Conservation (phyloP, 2,888 invertebrate species). For the Drosophila silvestris region DNA sequence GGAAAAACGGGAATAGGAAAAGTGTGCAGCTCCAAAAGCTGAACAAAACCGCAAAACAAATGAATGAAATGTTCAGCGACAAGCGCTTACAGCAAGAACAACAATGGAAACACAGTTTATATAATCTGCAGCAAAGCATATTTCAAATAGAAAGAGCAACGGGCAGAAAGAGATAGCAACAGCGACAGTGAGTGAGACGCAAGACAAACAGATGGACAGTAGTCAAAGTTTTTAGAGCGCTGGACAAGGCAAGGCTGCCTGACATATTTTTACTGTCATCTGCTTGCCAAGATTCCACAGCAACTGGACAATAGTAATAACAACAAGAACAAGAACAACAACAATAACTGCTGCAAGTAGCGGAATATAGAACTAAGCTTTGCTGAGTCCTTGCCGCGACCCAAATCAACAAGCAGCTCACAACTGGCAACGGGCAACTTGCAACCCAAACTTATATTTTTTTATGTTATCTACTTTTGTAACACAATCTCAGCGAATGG, state of each 20-base stretch:
- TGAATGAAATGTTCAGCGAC: conserved; percentile 69
- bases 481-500: conserved; percentile 19
- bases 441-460: conserved; percentile 4
- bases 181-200: conserved; percentile 1
- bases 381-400: conserved; percentile 72
- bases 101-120: conserved; percentile 53
- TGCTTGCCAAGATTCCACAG: conserved; percentile 45
- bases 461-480: not conserved
- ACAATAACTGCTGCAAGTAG: conserved; percentile 23
- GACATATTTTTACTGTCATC: conserved; percentile 77
- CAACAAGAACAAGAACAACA: conserved; percentile 19
- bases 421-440: conserved; percentile 22
- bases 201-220: conserved; percentile 45
- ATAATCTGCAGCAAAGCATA: conserved; percentile 60
- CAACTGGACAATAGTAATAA: conserved; percentile 28
- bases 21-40: conserved; percentile 59
- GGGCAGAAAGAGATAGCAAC: conserved; percentile 7
- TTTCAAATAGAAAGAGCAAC: conserved; percentile 40
- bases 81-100: conserved; percentile 42
- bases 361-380: conserved; percentile 51
- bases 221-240: conserved; percentile 21
- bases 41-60: conserved; percentile 72
- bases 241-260: conserved; percentile 39
- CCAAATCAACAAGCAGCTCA: conserved; percentile 66
- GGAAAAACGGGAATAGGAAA: conserved; percentile 36